phyloP scores from a whole-genome alignment of 2,888 invertebrate genomes.

The Capitulum mitella region DNA sequence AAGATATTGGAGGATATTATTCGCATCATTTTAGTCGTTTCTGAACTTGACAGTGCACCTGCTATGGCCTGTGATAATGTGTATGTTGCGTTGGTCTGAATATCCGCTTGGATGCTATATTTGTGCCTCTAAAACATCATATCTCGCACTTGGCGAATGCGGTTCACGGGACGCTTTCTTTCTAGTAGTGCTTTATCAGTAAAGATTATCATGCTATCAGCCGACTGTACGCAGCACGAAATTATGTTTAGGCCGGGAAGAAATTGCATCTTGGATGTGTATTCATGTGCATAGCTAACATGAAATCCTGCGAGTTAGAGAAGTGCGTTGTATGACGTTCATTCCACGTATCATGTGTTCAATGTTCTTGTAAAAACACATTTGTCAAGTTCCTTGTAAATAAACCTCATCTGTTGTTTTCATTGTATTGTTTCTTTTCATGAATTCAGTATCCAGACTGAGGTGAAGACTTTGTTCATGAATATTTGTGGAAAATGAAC shows the following conservation, averaged over 20 bases:
- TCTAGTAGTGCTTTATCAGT: no score
- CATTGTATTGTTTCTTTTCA: no score
- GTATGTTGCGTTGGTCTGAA: background rate
- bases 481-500: no score
- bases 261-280: no score
- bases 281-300: background rate
- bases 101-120: background rate
- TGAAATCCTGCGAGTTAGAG: background rate
- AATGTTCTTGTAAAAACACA: slow-evolving; percentile 22
- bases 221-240: background rate
- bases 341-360: slow-evolving; percentile 10
- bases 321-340: background rate
- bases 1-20: slow-evolving; percentile 15
- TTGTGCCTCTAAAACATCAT: slow-evolving; percentile 3
- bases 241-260: no score
- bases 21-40: background rate
- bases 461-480: no score
- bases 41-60: background rate
- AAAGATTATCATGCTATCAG: no score
- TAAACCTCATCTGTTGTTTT: slow-evolving; percentile 22
- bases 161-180: no score
- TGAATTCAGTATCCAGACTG: no score
- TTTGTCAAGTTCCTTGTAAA: slow-evolving; percentile 19
- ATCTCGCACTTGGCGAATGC: no score
- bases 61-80: background rate